Conservation (phyloP, 2,113 vertebrate species). For the Papio anubis region DNA sequence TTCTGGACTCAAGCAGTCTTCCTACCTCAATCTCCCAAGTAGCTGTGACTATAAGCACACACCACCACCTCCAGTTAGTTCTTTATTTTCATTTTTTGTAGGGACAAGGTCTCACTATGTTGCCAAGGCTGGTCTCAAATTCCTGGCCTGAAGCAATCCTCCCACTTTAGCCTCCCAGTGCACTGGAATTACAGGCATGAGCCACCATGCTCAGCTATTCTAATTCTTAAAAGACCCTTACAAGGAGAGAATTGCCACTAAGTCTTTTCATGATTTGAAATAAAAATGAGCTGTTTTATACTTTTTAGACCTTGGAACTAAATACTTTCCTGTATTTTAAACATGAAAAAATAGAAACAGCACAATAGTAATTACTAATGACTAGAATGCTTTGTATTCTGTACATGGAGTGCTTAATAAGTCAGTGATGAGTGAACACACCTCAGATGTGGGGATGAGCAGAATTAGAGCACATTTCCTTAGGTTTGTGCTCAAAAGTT, state of each 20-base stretch:
- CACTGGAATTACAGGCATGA: too few relatives aligned
- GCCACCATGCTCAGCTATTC: too few relatives aligned
- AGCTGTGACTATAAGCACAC: too few relatives aligned
- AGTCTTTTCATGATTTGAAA: slow-evolving; percentile 2
- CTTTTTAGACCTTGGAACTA: not conserved
- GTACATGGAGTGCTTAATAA: not conserved
- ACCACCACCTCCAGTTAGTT: too few relatives aligned
- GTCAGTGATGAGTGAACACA: not conserved
- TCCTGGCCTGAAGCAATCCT: too few relatives aligned
- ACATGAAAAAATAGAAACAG: not conserved
- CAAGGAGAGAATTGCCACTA: not conserved
- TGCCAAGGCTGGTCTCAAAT: too few relatives aligned
- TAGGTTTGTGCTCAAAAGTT: not conserved
- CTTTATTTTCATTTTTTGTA: too few relatives aligned
- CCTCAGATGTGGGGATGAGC: not conserved
- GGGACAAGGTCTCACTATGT: too few relatives aligned
- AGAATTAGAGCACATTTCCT: not conserved
- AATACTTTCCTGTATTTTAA: slow-evolving; percentile 31
- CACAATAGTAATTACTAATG: not conserved
- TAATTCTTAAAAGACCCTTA: slow-evolving; percentile 2
- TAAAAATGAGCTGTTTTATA: not conserved
- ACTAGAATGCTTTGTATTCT: not conserved
- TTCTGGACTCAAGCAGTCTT: too few relatives aligned
- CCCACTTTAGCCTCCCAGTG: too few relatives aligned
- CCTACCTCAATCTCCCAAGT: too few relatives aligned